Base-by-base conservation (phyloP, 2,888 invertebrate genomes). In the Synergus umbraculus region DNA sequence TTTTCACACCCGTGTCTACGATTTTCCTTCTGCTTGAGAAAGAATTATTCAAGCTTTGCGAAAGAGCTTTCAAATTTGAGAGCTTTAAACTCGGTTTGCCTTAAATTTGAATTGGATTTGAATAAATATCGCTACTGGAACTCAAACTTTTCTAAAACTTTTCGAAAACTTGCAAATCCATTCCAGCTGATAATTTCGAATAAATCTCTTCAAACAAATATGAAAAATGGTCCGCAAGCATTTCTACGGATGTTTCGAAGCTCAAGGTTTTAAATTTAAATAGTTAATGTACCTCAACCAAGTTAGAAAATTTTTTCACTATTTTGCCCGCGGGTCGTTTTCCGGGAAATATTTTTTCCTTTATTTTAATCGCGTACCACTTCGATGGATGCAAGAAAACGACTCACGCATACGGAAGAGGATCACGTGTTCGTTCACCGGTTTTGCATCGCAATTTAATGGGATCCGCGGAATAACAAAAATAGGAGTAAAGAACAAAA, bases 351-450 rank as follows among this genome's bases (percentile, higher is more conserved):
- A 49, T 29, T 49, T 22, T 49, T 49, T 1, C 49, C 49, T 8
- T 9, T n/a, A 9, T 73, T 49, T 73, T 73, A 49, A 73, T 73
- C 69, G 7, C 69, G 13, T 29, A 15, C 29, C 18, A 49, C 29
- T 63, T 63, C 22, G 49, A 37, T 73, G 69, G 15, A 73, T 73
- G 29, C 15, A 29, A 49, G 49, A 73, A 54, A 73, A 73, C 49
- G 69, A 49, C n/a, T 37, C 69, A 46, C 69, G 69, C 46, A 73
- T 73, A 49, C 29, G 13, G 37, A 73, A 49, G 3, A 37, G 29
- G 69, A 22, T 69, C 22, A 13, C 46, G 44, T 69, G 13, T 22
- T 22, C 63, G 18, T 63, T 29, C 13, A 22, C 7, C 46, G 8
- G 13, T 7, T 9, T 66, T 49, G 69, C 46, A 73, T 54, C 15